phyloP scores from a whole-genome alignment of 2,113 vertebrate species.

The Phodopus roborovskii region DNA sequence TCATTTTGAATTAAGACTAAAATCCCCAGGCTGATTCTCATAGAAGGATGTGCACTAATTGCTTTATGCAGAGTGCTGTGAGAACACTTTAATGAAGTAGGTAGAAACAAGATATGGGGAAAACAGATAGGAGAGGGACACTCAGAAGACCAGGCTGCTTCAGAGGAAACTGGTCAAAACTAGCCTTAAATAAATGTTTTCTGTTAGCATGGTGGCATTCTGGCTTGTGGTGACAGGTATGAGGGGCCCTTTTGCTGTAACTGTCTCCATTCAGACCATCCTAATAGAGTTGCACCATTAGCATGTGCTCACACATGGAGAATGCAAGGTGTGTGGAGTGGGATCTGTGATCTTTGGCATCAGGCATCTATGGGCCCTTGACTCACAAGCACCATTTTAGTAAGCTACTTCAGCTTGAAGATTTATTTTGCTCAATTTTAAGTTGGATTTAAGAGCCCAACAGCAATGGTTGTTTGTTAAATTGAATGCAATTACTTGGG shows the following conservation, averaged over 20 bases:
- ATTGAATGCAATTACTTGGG: neutral
- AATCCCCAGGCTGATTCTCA: slow-evolving; percentile 64
- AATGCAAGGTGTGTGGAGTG: neutral
- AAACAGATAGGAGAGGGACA: neutral
- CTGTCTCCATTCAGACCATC: neutral
- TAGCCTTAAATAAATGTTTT: neutral
- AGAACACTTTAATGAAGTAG: slow-evolving; percentile 69
- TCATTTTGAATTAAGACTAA: slow-evolving; percentile 69
- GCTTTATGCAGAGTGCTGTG: slow-evolving; percentile 66
- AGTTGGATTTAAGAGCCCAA: neutral
- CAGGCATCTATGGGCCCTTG: neutral
- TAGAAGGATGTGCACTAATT: slow-evolving; percentile 69
- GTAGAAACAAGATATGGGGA: slow-evolving; percentile 68
- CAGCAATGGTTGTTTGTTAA: neutral
- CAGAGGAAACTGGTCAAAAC: neutral
- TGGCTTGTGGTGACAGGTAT: slow-evolving; percentile 2
- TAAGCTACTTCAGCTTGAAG: neutral
- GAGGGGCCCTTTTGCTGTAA: neutral
- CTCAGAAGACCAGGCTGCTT: neutral
- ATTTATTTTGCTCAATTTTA: slow-evolving; percentile 37
- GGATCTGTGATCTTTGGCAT: neutral
- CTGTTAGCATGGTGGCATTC: neutral
- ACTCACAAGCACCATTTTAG: neutral
- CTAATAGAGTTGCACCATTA: neutral
- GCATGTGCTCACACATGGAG: neutral